Evolutionary conservation across 2,888 invertebrate genomes (phyloP), one percentile per base, ranked within the genome.

Genomic region (Caenorhabditis imperialis): DNA sequence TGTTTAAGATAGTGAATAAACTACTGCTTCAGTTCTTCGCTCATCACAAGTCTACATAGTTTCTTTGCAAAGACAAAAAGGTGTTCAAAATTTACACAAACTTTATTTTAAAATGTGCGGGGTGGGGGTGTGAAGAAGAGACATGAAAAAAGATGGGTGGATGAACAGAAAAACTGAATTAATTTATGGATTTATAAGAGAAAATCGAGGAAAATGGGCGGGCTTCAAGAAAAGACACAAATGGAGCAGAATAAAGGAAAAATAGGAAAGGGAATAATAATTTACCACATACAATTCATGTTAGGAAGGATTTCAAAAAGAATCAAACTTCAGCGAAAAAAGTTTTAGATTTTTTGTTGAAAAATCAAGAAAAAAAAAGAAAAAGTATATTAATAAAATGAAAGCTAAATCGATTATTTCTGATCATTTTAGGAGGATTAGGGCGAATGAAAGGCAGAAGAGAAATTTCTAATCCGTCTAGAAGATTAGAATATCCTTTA

Each of bases 281-380:
- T 60, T 72, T 72, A 72, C 72, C 72, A 65, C 72, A 72, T 72
- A 72, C 60, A 72, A 65, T 37, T 72, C 58, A 63, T 72, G 50
- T 70, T 70, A 51, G 27, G 58, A 7, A 12, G 37, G 50, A 40
- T 44, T 38, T 27, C 25, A 33, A 27, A 40, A 38, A 40, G 14
- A 30, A 47, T 27, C 25, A n/a, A n/a, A n/a, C n/a, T n/a, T n/a
- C n/a, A n/a, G n/a, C n/a, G n/a, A n/a, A n/a, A n/a, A n/a, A n/a
- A n/a, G n/a, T n/a, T n/a, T n/a, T n/a, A n/a, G n/a, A n/a, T n/a
- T n/a, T n/a, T n/a, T n/a, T n/a, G n/a, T n/a, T n/a, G n/a, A n/a
- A n/a, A n/a, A n/a, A n/a, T n/a, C n/a, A n/a, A n/a, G n/a, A n/a
- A n/a, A n/a, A n/a, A n/a, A n/a, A n/a, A n/a, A n/a, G n/a, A n/a